phyloP scores from a whole-genome alignment of 2,113 vertebrate genomes.

The Petroica traversi region DNA sequence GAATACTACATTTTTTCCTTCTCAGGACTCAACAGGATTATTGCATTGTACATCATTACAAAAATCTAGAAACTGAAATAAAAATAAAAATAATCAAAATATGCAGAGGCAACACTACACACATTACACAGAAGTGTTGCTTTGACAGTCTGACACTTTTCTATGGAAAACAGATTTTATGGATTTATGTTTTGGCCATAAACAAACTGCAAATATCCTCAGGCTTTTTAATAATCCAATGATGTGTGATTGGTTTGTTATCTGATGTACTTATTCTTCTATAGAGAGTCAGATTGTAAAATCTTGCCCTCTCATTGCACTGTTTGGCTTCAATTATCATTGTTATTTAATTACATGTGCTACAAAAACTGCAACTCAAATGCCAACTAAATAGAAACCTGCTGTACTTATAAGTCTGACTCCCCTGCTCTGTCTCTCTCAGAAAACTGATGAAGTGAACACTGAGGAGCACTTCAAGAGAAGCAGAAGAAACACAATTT shows the following conservation, averaged over 20 bases:
- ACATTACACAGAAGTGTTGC: rapidly evolving
- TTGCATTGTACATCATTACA: neutral
- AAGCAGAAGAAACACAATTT: neutral
- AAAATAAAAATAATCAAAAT: neutral
- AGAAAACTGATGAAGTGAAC: neutral
- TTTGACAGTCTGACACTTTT: neutral
- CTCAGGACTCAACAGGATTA: neutral
- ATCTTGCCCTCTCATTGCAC: neutral
- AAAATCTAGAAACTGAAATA: neutral
- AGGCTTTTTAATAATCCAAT: neutral
- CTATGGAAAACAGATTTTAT: neutral
- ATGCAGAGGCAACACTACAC: neutral
- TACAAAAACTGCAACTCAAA: neutral
- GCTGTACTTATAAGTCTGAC: neutral
- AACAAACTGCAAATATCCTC: neutral
- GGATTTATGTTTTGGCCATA: neutral
- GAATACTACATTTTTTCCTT: neutral
- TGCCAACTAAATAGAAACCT: neutral
- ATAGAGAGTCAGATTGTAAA: neutral
- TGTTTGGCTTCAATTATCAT: neutral
- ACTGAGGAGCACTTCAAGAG: neutral
- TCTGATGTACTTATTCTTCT: neutral
- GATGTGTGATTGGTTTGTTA: neutral
- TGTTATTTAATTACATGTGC: neutral
- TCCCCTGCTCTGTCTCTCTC: neutral